Evolutionary conservation across 2,113 vertebrate species (phyloP).

Genomic region (Dascyllus trimaculatus): DNA sequence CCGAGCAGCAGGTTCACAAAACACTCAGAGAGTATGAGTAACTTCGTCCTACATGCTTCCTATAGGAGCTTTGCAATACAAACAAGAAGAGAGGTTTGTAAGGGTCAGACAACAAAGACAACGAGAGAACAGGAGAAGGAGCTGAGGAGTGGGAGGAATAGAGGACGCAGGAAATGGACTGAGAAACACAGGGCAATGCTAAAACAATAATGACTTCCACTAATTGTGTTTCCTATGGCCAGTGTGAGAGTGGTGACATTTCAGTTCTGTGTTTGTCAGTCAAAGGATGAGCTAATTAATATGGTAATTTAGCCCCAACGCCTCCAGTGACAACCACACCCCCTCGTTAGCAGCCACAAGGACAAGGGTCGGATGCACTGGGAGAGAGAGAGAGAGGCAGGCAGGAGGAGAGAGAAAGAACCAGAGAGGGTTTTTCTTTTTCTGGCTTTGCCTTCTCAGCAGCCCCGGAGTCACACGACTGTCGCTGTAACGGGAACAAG

Average conservation of each 20-base stretch:
- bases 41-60: slow-evolving; percentile 23
- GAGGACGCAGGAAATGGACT: slow-evolving; percentile 59
- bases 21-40: slow-evolving; percentile 27
- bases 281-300: slow-evolving; percentile 84
- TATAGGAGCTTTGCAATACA: slow-evolving; percentile 23
- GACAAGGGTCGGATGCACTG: slow-evolving; percentile 58
- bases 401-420: slow-evolving; percentile 24
- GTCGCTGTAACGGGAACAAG: slow-evolving; percentile 74
- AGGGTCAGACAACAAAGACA: slow-evolving; percentile 38
- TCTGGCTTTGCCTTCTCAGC: slow-evolving; percentile 60
- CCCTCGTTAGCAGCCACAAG: slow-evolving; percentile 76
- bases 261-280: slow-evolving; percentile 81
- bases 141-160: slow-evolving; percentile 41
- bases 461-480: slow-evolving; percentile 66
- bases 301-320: slow-evolving; percentile 78
- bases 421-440: slow-evolving; percentile 44
- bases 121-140: slow-evolving; percentile 19
- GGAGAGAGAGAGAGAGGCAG: slow-evolving; percentile 38
- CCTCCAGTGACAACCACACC: slow-evolving; percentile 78
- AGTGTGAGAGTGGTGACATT: slow-evolving; percentile 79
- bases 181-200: slow-evolving; percentile 56
- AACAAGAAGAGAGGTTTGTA: slow-evolving; percentile 12
- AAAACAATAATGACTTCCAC: slow-evolving; percentile 80
- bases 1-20: neutral
- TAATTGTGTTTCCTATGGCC: slow-evolving; percentile 83